Evolutionary conservation across 2,888 invertebrate genomes (phyloP), one percentile per base, ranked within the genome.

Genomic region (Sarcophaga carnaria): DNA sequence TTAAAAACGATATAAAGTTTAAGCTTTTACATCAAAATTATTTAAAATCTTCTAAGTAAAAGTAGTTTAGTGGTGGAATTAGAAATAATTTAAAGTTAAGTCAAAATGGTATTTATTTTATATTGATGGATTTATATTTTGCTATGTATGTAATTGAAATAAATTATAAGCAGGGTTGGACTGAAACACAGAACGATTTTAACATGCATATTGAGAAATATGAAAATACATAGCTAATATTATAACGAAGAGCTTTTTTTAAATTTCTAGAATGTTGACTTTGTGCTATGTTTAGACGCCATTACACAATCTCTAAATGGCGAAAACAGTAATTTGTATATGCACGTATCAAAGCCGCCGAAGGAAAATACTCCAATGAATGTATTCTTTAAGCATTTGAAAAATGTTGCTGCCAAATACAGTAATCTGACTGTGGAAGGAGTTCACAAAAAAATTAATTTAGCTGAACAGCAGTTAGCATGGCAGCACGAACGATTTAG

Each of bases 401-500:
- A 95, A 91, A 92, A 94, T 74, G 93, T 94, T 8, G 95, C 95
- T 0, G 94, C 95, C 0, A 92, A 94, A 71, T 92, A 94, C 69
- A 93, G 93, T 2, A 93, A 94, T 1, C 93, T 94, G 0, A 94
- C 94, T 5, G 94, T 96, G 14, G 96, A 96, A 86, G 95, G 97
- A 69, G 95, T 96, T 10, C 98, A 99, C 91, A 99, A 99, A 94
- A 99, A 99, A 94, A 99, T 99, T 90, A 99, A 99, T 94, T 94
- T 99, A 79, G 98, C 98, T 0, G 98, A 99, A 77, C 97, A 97
- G 89, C 95, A 96, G 80, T 93, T 99, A 47, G 97, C 98, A 0
- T 99, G 99, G 99, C 99, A 99, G 91, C 99, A 99, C 91, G 99
- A 99, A 93, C 94, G 98, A 89, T 99, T 97, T 94, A 98, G 98